phyloP scores from a whole-genome alignment of 2,113 vertebrate genomes.

The Siniperca chuatsi region DNA sequence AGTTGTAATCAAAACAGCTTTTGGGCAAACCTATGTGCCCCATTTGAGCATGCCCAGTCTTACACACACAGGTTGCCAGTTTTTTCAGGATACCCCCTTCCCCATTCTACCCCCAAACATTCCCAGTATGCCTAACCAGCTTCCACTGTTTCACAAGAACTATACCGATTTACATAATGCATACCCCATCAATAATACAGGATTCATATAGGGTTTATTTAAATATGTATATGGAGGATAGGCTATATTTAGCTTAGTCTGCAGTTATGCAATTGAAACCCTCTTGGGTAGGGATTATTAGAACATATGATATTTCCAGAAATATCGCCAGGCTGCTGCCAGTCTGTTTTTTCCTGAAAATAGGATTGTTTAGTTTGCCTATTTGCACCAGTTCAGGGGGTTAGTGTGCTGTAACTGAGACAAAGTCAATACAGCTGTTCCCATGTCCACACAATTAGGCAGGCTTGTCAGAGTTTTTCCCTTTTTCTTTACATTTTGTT shows the following conservation, averaged over 20 bases:
- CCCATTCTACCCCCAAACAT: constrained; percentile 23
- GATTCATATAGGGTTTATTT: constrained; percentile 73
- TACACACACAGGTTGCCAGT: constrained; percentile 45
- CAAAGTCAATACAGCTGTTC: constrained; percentile 75
- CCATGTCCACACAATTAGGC: constrained; percentile 61
- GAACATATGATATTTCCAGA: constrained; percentile 54
- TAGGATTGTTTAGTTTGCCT: constrained; percentile 64
- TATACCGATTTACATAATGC: constrained; percentile 61
- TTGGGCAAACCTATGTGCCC: constrained; percentile 55
- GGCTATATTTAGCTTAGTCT: constrained; percentile 76
- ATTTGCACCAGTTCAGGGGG: constrained; percentile 58
- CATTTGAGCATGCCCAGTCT: constrained; percentile 54
- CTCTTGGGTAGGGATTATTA: constrained; percentile 42
- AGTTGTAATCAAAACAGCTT: constrained; percentile 70
- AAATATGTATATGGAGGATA: constrained; percentile 75
- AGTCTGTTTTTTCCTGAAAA: constrained; percentile 39
- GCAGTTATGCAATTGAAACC: constrained; percentile 73
- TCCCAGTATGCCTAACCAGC: constrained; percentile 34
- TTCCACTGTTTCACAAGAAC: constrained; percentile 38
- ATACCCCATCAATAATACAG: constrained; percentile 77
- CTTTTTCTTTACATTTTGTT: constrained; percentile 56
- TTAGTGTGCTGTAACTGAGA: constrained; percentile 65
- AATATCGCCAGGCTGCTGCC: constrained; percentile 50
- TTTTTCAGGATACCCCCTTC: constrained; percentile 30
- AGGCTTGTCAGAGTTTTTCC: constrained; percentile 37